Conservation (phyloP, 2,888 invertebrate genomes). For the Salticus scenicus region DNA sequence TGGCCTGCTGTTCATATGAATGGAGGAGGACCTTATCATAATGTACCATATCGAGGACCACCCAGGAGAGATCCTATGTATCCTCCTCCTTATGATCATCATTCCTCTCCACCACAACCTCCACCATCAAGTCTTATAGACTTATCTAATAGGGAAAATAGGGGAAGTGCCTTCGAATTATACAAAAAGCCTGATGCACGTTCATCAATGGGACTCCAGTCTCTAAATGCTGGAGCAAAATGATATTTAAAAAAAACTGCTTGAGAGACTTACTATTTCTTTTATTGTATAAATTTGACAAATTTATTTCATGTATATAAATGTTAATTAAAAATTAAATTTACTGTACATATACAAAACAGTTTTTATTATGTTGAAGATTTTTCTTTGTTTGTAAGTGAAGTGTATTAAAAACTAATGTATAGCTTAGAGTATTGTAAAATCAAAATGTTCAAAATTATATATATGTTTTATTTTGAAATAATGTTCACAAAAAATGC, state of each 20-base stretch:
- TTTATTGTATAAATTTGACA: neutral
- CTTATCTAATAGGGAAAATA: conserved; percentile 90
- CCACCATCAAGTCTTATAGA: conserved; percentile 78
- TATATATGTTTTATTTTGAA: neutral
- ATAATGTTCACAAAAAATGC: neutral
- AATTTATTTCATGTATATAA: neutral
- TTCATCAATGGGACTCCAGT: conserved; percentile 68
- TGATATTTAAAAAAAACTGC: neutral
- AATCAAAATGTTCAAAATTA: neutral
- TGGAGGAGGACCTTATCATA: conserved; percentile 71
- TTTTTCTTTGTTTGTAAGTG: neutral
- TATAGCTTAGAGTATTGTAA: neutral
- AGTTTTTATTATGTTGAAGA: neutral
- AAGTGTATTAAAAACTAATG: neutral
- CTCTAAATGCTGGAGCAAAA: conserved; percentile 26
- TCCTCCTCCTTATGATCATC: conserved; percentile 72
- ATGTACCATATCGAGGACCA: conserved; percentile 70
- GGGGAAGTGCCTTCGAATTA: conserved; percentile 95
- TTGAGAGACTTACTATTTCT: neutral
- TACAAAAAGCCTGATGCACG: conserved; percentile 87
- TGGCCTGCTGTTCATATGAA: conserved; percentile 51
- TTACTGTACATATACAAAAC: conserved; percentile 8
- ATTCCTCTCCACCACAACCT: conserved; percentile 74
- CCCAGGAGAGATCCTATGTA: conserved; percentile 77
- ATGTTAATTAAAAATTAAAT: neutral